Evolutionary conservation across 1,140 invertebrate species (phyloP), one percentile per base, ranked within the genome.

Genomic region (Drosophila chauvacae): DNA sequence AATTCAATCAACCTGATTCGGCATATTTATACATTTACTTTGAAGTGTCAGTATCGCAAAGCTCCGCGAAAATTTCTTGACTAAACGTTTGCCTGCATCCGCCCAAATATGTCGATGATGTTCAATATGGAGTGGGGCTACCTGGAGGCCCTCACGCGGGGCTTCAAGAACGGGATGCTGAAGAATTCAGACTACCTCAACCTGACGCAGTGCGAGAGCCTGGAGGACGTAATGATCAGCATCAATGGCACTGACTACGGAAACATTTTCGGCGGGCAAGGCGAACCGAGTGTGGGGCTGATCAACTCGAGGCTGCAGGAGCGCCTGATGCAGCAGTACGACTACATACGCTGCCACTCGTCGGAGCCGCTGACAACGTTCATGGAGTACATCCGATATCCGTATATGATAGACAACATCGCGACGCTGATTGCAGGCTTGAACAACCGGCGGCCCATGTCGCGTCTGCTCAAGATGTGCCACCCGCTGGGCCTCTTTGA

Each of bases 331-430:
- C 96, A 98, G 72, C 98, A 99, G 93, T 99, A 99, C 93, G 97
- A 98, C 90, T 98, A 99, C 93, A 94, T 99, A 90, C 95, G 98
- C 37, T 99, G 98, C 92, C 98, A 99, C 93, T 97, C 98, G 44
- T 96, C 99, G 1, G 98, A 99, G 90, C 98, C 98, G 4, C 93
- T 99, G 53, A 96, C 98, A 2, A 99, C 98, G 26, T 99, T 99
- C 93, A 93, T 99, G 74, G 99, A 99, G 92, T 99, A 98, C 88
- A 99, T 99, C 44, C 99, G 98, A 84, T 99, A 99, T 94, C 98
- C 98, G 92, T 99, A 99, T 92, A 99, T 99, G 99, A 99, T 99
- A 92, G 99, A 99, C 93, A 99, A 99, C 93, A 99, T 99, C 51
- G 98, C 99, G 80, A 93, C 99, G 26, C 94, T 99, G 66, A 99